Conservation (phyloP, 2,113 vertebrate species). For the Lepisosteus oculatus region DNA sequence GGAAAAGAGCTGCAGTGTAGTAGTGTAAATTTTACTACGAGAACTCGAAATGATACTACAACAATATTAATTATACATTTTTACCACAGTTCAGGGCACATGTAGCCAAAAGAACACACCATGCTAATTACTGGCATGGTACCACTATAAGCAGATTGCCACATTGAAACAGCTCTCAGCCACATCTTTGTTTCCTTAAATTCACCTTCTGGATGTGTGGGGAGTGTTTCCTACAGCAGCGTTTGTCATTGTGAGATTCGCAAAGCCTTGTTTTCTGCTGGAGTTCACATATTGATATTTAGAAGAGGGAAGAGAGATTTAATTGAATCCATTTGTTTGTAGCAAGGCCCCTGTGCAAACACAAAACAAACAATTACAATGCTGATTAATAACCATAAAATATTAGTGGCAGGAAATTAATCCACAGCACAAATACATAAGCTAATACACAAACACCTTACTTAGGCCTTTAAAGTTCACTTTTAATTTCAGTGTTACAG, state of each 20-base stretch:
- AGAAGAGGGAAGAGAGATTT: conserved; percentile 49
- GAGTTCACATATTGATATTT: conserved; percentile 48
- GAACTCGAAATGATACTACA: no score
- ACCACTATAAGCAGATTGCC: no score
- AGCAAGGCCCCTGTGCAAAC: conserved; percentile 58
- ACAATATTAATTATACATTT: no score
- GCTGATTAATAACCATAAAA: conserved; percentile 60
- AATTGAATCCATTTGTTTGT: conserved; percentile 64
- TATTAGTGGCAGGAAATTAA: conserved; percentile 44
- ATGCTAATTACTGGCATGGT: no score
- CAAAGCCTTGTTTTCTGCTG: conserved; percentile 39
- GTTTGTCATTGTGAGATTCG: conserved; percentile 42
- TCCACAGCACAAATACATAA: conserved; percentile 10
- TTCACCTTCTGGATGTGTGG: conserved; percentile 39
- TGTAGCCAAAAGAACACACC: no score
- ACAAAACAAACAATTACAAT: conserved; percentile 63
- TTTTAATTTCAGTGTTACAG: no score
- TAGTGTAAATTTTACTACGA: no score
- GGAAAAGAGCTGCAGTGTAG: no score
- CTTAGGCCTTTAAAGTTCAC: not conserved
- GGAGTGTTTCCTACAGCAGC: conserved; percentile 24
- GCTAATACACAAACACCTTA: conserved; percentile 3
- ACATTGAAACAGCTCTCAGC: no score
- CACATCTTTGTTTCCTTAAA: conserved; percentile 9
- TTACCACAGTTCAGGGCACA: no score